A percentile compares a stretch with the other conserved stretches of the same genome.
phyloP scores from a whole-genome alignment of 2,797 vertebrate species.

The Falco cherrug region DNA sequence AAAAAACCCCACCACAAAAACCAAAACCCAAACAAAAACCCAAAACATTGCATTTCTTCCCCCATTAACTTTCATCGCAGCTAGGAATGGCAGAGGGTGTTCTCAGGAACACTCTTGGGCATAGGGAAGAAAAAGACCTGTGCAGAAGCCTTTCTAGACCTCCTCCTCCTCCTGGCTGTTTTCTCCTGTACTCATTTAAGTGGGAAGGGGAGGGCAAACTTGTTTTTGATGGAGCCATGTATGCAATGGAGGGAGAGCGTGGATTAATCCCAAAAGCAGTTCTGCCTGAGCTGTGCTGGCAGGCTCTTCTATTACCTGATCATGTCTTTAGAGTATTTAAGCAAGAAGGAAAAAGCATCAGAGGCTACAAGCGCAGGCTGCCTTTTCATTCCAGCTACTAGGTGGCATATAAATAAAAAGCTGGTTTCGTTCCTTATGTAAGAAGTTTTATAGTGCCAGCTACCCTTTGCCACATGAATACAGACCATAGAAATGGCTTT shows the following conservation, averaged over 20 bases:
- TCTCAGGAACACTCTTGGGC: background rate
- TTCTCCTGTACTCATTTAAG: background rate
- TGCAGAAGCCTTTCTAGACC: fast-evolving
- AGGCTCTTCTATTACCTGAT: background rate
- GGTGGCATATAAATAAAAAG: background rate
- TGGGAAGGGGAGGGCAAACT: background rate
- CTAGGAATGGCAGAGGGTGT: background rate
- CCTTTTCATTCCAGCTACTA: background rate
- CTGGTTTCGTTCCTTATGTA: background rate
- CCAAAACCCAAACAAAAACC: background rate
- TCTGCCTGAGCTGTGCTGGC: background rate
- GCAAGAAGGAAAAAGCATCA: background rate
- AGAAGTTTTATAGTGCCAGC: background rate
- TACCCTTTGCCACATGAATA: background rate
- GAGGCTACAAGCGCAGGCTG: background rate
- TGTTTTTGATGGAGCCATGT: background rate
- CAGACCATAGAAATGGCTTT: background rate
- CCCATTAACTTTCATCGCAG: background rate
- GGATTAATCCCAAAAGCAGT: background rate
- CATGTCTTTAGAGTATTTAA: background rate
- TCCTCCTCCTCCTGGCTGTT: background rate
- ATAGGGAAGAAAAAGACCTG: background rate
- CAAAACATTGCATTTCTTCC: background rate
- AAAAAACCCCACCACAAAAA: background rate
- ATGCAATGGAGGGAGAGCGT: background rate